Evolutionary conservation across 1,140 invertebrate genomes (phyloP), one percentile per base, ranked within the genome.

Genomic region (Zeugodacus cucurbitae): DNA sequence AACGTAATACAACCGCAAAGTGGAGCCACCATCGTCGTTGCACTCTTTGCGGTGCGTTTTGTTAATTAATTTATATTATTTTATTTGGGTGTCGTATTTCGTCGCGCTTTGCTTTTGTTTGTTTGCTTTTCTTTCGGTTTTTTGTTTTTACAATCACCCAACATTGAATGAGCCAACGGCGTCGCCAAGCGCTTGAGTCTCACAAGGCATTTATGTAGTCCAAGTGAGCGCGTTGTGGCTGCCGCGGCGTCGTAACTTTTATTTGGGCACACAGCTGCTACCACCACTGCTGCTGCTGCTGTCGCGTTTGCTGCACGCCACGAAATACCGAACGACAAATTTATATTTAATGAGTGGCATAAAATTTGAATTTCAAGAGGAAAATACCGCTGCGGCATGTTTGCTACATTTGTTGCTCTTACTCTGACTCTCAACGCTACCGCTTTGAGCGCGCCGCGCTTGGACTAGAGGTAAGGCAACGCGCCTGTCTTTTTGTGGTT

Each of bases 51-150:
- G 91, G 90, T 91, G 90, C 91, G 91, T 93, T 93, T 91, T 91
- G 91, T 93, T 93, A 93, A 93, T 93, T 93, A 93, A 93, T 93
- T 93, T 93, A 93, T 93, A 93, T 93, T 93, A 93, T 93, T 93
- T 93, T 93, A 93, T 93, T 92, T 91, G 92, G 90, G 89, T 91
- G 91, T 92, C 91, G 91, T 92, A 92, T 92, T 87, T 87, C 62
- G 44, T 67, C 32, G 26, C 17, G 11, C n/a, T n/a, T n/a, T n/a
- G n/a, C n/a, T n/a, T n/a, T 54, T 87, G 34, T 34, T 48, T 87
- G 44, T 58, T 54, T 87, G 29, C 20, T 86, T 57, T 57, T 8
- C 48, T 67, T 87, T 59, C 11, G 1, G 37, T 22, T 62, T 59
- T n/a, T 59, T 67, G 58, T 37, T 37, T 70, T 70, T 41, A 70